A percentile compares a stretch with the other conserved stretches of the same genome.
These are phyloP conservation scores for Rhynchotus rufescens DNA, from an alignment of 2,797 vertebrate species.

Conservation along the genomic window DNA sequence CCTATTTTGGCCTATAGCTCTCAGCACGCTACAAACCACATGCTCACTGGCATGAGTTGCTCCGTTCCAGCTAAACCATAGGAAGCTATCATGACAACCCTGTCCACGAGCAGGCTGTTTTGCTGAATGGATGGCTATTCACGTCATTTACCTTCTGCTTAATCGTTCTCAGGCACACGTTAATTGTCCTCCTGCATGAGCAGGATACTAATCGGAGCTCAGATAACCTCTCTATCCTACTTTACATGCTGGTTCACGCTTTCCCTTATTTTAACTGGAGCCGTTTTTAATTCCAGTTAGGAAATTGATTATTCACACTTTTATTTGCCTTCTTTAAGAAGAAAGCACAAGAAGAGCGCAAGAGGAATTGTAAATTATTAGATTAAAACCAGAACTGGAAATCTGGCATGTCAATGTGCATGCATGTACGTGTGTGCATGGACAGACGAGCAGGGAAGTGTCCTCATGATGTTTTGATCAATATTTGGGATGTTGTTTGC, in stretches of 20 bases:
- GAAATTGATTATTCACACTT: conserved; percentile 77
- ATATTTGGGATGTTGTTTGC: conserved; percentile 16
- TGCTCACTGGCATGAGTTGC: not conserved
- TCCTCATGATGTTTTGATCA: not conserved
- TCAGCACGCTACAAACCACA: not conserved
- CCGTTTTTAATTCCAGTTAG: conserved; percentile 67
- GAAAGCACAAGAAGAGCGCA: conserved; percentile 20
- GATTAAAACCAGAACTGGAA: conserved; percentile 8
- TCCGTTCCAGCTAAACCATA: not conserved
- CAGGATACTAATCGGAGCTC: conserved; percentile 34
- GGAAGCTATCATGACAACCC: not conserved
- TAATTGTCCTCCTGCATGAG: conserved; percentile 60
- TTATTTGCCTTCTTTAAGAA: conserved; percentile 68
- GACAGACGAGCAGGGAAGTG: not conserved
- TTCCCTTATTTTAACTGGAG: conserved; percentile 67
- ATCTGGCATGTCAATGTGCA: conserved; percentile 7
- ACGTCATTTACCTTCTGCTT: conserved; percentile 53
- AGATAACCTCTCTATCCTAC: conserved; percentile 44
- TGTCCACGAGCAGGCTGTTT: not conserved
- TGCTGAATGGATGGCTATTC: not conserved
- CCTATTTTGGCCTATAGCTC: not conserved
- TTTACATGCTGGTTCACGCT: conserved; percentile 56
- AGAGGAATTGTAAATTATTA: conserved; percentile 52
- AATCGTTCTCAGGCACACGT: conserved; percentile 44
- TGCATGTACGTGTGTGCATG: not conserved